A percentile compares a stretch with the other conserved stretches of the same genome.
Evolutionary conservation across 2,113 vertebrate species (phyloP).

Genomic region (Chroicocephalus ridibundus): DNA sequence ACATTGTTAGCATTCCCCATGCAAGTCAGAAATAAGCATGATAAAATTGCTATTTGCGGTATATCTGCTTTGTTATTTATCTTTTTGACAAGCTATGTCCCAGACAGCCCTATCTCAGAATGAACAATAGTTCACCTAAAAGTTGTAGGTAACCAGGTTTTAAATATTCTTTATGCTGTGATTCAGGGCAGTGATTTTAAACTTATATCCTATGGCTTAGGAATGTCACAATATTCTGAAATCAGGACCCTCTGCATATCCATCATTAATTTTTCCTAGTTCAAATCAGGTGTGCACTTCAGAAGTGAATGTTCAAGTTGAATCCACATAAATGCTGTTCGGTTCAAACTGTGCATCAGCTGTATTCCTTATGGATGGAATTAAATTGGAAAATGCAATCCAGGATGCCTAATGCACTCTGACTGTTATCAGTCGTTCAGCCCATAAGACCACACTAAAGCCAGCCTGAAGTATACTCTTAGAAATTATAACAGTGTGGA

Average conservation of each 20-base stretch:
- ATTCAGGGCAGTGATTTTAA: neutral
- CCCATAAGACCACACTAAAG: neutral
- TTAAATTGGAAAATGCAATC: neutral
- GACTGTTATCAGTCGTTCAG: neutral
- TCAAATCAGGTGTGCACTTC: neutral
- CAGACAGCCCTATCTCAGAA: neutral
- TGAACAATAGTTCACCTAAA: neutral
- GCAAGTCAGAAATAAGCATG: neutral
- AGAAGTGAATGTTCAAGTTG: neutral
- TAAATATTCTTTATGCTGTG: neutral
- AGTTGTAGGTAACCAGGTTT: neutral
- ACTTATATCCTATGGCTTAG: neutral
- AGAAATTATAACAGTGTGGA: neutral
- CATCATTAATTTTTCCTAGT: neutral
- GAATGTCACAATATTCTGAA: neutral
- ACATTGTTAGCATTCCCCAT: neutral
- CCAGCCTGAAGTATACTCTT: neutral
- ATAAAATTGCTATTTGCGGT: neutral
- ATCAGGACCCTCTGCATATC: neutral
- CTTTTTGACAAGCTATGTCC: neutral
- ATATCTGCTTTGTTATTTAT: neutral
- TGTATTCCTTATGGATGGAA: neutral
- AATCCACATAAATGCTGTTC: neutral
- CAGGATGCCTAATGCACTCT: neutral
- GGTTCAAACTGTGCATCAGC: neutral